Base-by-base conservation (phyloP, 1,140 invertebrate species). In the Brachionus sp. region DNA sequence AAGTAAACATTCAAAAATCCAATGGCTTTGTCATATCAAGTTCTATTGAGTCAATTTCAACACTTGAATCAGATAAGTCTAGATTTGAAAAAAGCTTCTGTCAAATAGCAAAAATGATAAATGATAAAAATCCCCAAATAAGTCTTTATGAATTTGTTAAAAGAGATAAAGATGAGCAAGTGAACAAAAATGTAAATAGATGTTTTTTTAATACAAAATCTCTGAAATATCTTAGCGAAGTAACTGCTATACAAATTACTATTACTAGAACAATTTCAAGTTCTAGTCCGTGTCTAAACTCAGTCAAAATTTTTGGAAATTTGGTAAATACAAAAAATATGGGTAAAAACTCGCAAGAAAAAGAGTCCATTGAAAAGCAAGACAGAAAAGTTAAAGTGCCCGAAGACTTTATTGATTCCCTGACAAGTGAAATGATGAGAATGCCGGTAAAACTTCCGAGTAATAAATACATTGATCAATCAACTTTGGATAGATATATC, bases 391-490 rank as follows among this genome's bases (percentile, higher is more conserved):
- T 80, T 3, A 5, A 53, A n/a, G 33, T 80, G 35, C 77, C 77
- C 9, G 50, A 62, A 10, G 23, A 80, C 5, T 80, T 80, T 29
- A 62, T 80, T 37, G 77, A 80, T 35, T 33, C 16, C 6, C 12
- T 80, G 0, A 80, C 77, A 25, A 25, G 62, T 57, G 77, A 80
- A 66, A 39, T 80, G 77, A 80, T 80, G 77, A 57, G 50, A 64
- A 80, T 80, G 39, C 77, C 77, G 37, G 33, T 80, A 29, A 57
- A 37, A 64, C 35, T 80, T 0, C 77, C 77, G 1, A 62, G 77
- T 44, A 57, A 80, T 37, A 80, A 80, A 44, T 29, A 42, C 25
- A 33, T 80, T 10, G 77, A 80, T 44, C 33, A 80, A 35, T 19
- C 50, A 33, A 80, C 77, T 16, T 44, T 80, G n/a, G 62, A 80